Conservation (phyloP, 2,888 invertebrate species). For the Cremastobaeus sp. region DNA sequence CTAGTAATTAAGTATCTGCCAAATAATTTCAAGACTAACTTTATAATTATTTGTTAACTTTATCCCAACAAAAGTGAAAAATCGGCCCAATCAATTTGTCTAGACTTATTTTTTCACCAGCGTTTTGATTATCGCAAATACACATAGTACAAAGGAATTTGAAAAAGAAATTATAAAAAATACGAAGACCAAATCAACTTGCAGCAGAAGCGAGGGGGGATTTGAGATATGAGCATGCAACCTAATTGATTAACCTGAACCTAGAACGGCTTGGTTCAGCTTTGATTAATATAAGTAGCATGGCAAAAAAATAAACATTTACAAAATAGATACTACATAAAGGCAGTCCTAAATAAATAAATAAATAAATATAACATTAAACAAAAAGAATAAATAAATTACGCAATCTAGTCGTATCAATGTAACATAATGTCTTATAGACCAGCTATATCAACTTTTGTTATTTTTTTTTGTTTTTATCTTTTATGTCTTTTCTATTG, state of each 20-base stretch:
- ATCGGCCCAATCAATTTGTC: constrained; percentile 33
- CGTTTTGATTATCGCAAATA: constrained; percentile 34
- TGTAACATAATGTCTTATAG: constrained; percentile 47
- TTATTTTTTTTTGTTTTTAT: constrained; percentile 12
- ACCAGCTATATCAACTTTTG: constrained; percentile 29
- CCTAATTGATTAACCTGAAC: constrained; percentile 44
- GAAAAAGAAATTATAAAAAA: constrained; percentile 39
- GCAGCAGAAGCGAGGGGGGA: constrained; percentile 30
- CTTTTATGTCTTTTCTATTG: constrained; percentile 18
- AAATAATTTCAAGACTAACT: constrained; percentile 50
- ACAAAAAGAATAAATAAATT: constrained; percentile 64
- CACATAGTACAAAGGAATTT: constrained; percentile 34
- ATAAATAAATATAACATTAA: constrained; percentile 54
- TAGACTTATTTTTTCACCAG: constrained; percentile 18
- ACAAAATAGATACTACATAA: constrained; percentile 39
- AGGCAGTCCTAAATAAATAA: constrained; percentile 58
- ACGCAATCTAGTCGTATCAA: constrained; percentile 58
- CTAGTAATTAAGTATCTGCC: constrained; percentile 33
- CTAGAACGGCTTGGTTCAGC: constrained; percentile 11
- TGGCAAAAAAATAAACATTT: constrained; percentile 42
- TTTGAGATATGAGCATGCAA: constrained; percentile 43
- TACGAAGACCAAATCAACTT: constrained; percentile 49
- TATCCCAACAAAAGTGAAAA: constrained; percentile 40
- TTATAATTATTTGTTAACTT: constrained; percentile 52
- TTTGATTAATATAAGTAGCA: constrained; percentile 36